Evolutionary conservation across 2,797 vertebrate species (phyloP), one percentile per base, ranked within the genome.

Genomic region (Labroides dimidiatus): DNA sequence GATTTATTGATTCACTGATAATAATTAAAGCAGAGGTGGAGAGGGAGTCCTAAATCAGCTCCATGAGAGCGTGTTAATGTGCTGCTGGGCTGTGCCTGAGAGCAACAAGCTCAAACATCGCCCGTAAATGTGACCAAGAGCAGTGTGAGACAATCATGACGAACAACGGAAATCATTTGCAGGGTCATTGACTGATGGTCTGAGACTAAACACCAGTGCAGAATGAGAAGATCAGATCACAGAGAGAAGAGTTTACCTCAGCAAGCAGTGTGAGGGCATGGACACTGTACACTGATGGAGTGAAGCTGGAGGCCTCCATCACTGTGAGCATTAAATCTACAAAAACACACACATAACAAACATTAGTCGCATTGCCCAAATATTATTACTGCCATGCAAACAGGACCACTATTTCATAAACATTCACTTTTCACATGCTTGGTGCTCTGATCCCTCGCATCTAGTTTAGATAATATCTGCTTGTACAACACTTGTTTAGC

Each of bases 231-330:
- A 56, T 55, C n/a, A 50, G 55, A 65, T 75, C 36, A 42, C 20
- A 73, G 50, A 69, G 17, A 58, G 13, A 13, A 12, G 6, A 42
- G 66, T 78, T 95, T 98, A 99, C 98, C 96, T 99, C 98, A 41
- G 98, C 96, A 78, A 99, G 91, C 78, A 99, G 93, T 2, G 96
- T 99, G 93, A 99, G 84, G 10, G 98, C 98, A 72, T 99, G 98
- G 75, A 99, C 98, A 64, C 98, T 99, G 87, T 97, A 99, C 54
- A 99, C 95, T 55, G 98, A 99, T 52, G 98, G 98, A 89, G 98
- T 97, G 84, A 98, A 97, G 89, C 92, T 96, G 87, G 97, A 97
- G 30, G 96, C 96, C 93, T 99, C 97, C 94, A 95, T 94, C 85
- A 97, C 96, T 84, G 97, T 97, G 87, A 95, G 95, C 89, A 98